Evolutionary conservation across 1,140 invertebrate species (phyloP).

Genomic region (Bombus soroeensis): DNA sequence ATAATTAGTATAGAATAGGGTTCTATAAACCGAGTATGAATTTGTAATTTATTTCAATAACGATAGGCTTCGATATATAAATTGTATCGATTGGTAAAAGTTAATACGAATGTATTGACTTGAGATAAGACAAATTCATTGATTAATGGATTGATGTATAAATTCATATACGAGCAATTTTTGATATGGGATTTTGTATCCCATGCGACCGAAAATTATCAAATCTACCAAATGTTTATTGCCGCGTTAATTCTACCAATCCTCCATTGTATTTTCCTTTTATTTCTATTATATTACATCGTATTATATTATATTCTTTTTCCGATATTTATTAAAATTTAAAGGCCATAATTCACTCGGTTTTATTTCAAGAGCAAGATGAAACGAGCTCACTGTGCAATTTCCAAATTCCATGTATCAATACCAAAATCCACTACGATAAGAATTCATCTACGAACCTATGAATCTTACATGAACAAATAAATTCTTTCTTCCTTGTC

Average conservation of each 20-base stretch:
- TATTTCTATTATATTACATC: background rate
- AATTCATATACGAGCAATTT: background rate
- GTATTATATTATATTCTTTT: too few relatives aligned
- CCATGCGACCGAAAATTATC: background rate
- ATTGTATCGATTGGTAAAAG: background rate
- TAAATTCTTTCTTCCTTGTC: background rate
- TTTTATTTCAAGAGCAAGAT: background rate
- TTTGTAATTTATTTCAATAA: background rate
- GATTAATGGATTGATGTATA: background rate
- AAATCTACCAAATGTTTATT: background rate
- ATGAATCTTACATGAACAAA: background rate
- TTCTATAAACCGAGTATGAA: too few relatives aligned
- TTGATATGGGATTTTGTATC: background rate
- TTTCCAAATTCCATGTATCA: too few relatives aligned
- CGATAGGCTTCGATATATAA: background rate
- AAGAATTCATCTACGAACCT: background rate
- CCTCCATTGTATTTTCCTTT: background rate
- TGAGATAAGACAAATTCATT: background rate
- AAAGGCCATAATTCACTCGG: fast-evolving
- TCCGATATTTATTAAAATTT: too few relatives aligned
- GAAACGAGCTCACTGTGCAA: background rate
- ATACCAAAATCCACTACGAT: background rate
- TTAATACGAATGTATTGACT: background rate
- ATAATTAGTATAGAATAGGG: too few relatives aligned
- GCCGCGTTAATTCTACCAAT: background rate